A percentile compares a stretch with the other conserved stretches of the same genome.
Evolutionary conservation across 2,113 vertebrate species (phyloP).

Genomic region (Ceratotherium simum): DNA sequence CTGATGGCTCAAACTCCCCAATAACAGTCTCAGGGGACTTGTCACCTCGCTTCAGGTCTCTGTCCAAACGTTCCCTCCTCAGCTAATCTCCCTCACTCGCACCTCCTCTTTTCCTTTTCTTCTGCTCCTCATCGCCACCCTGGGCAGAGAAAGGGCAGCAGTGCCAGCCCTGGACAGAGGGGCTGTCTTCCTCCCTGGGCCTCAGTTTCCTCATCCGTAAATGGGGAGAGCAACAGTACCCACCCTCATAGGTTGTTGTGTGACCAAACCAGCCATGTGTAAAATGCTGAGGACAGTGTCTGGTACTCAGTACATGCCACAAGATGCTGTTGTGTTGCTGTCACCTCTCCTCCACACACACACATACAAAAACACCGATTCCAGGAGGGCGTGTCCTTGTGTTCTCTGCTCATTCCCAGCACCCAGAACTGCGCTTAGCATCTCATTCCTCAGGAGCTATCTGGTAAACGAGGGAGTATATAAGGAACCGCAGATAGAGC

Average conservation of each 20-base stretch:
- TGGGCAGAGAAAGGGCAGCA: accelerated
- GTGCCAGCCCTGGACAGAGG: background rate
- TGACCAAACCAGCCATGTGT: background rate
- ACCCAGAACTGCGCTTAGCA: no score
- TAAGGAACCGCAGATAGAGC: accelerated
- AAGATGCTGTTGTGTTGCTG: background rate
- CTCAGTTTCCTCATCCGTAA: background rate
- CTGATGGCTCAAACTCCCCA: background rate
- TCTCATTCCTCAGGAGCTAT: no score
- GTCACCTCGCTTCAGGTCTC: background rate
- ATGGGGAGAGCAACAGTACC: background rate
- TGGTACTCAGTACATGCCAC: background rate
- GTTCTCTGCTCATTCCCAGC: background rate
- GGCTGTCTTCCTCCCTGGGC: background rate
- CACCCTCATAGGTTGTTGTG: background rate
- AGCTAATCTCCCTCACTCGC: background rate
- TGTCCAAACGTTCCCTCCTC: background rate
- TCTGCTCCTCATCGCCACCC: background rate
- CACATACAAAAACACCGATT: background rate
- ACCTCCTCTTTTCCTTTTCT: background rate
- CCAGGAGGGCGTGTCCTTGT: background rate
- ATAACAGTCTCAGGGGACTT: background rate
- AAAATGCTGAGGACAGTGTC: background rate
- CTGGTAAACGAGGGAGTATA: background rate
- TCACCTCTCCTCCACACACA: background rate